Base-by-base conservation (phyloP, 2,888 invertebrate genomes). In the Notodonta ziczac region DNA sequence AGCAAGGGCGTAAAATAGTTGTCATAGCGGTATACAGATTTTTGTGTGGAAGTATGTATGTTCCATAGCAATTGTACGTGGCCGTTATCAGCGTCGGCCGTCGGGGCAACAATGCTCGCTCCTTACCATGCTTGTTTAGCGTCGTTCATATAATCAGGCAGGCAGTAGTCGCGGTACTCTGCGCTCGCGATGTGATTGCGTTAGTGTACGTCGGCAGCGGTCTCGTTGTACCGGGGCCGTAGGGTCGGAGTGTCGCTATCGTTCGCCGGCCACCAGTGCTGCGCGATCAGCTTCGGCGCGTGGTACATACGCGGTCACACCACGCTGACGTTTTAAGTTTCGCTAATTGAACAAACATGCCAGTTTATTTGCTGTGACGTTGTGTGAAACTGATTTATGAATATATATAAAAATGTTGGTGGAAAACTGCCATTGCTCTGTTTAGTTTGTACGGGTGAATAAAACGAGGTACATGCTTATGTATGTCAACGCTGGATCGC, bases 241-340 rank as follows among this genome's bases (percentile, higher is more conserved):
- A 87, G 91, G 91, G 90, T 90, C 90, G 91, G 83, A 80, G 84
- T 81, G 83, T 83, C 84, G 88, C 91, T 93, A 93, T 92, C 93
- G 91, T 91, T 86, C 91, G 91, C 83, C 89, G 87, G 85, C 82
- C 86, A 85, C 85, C 90, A 92, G 91, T 92, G 86, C 86, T 84
- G 88, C 84, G 89, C 90, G 90, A 88, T 81, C 90, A 80, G 85
- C 85, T 86, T 82, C 79, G 81, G 83, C 82, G 91, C 86, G 87
- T 87, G 87, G 87, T 90, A 82, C 83, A 83, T 81, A 80, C 82
- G 86, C 84, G 81, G 73, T 77, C 66, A 73, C 70, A 76, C 67
- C 74, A 77, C 77, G 75, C 72, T 76, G 70, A 65, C 63, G 61
- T 68, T 77, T 80, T 70, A 72, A 75, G 78, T 79, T 77, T 75